phyloP scores from a whole-genome alignment of 2,888 invertebrate species.

The Luffia ferchaultella region DNA sequence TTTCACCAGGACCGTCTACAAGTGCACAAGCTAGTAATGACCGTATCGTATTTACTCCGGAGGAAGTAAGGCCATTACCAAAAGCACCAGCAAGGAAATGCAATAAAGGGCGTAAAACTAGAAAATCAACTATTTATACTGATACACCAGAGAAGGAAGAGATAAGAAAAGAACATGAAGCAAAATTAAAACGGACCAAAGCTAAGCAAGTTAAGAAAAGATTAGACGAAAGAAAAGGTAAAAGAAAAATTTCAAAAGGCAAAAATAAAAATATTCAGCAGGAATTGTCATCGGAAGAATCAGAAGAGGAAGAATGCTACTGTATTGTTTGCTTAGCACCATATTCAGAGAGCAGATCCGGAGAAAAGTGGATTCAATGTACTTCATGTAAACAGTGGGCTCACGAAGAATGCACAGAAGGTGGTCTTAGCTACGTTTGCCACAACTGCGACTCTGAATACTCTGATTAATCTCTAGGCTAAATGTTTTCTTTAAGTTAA shows the following conservation, averaged over 20 bases:
- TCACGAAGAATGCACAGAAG: slow-evolving; percentile 14
- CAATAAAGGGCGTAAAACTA: not conserved
- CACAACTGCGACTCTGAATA: too few species aligned
- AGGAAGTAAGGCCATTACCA: not conserved
- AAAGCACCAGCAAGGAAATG: not conserved
- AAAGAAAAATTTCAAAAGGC: slow-evolving; percentile 4
- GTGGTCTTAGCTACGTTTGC: too few species aligned
- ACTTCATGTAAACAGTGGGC: slow-evolving; percentile 12
- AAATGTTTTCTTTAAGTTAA: too few species aligned
- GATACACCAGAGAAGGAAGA: slow-evolving; percentile 1
- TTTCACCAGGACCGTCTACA: not conserved
- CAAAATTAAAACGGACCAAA: not conserved
- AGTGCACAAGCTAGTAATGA: not conserved
- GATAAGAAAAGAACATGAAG: not conserved
- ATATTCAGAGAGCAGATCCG: slow-evolving; percentile 14
- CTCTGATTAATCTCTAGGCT: too few species aligned
- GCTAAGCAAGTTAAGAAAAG: not conserved
- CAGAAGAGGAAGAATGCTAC: slow-evolving; percentile 14
- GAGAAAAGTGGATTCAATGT: slow-evolving; percentile 15
- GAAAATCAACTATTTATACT: not conserved
- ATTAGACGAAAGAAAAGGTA: not conserved
- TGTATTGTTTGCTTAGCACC: slow-evolving; percentile 14
- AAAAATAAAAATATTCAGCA: slow-evolving; percentile 1
- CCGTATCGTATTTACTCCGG: not conserved
- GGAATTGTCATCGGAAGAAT: slow-evolving; percentile 5